Evolutionary conservation across 2,888 invertebrate species (phyloP), one percentile per base, ranked within the genome.

Genomic region (Adela reaumurella): DNA sequence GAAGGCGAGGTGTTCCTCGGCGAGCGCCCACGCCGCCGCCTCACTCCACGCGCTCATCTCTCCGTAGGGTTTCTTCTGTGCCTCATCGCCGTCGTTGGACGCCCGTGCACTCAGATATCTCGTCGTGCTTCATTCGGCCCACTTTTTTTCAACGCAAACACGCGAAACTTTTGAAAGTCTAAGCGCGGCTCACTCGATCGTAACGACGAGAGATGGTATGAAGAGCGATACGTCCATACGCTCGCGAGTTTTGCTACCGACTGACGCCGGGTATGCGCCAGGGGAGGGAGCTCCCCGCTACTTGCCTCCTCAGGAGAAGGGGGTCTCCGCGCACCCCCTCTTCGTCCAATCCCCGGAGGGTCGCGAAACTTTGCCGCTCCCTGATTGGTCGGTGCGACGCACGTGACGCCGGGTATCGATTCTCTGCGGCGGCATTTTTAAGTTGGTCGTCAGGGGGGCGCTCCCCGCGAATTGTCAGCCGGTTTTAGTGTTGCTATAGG

Each of bases 11-110:
- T 72, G 66, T 50, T 76, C 76, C 58, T 76, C 76, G 57, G 70
- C 70, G 74, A 76, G 74, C 62, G 74, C 72, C 55, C 44, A 43
- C 18, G 76, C 62, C 66, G 74, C 68, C 62, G 76, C 76, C 63
- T 76, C 78, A 58, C 74, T 77, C 74, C 76, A 76, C 68, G 74
- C 74, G 67, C 76, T 79, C 78, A 78, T 77, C 56, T 59, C 58
- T 57, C 55, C 56, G 58, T 3, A 48, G 51, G 19, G n/a, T 11
- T 6, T 20, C 28, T n/a, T 17, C 28, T 16, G 24, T 24, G 24
- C 8, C 24, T 35, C 35, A 43, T 19, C 18, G 19, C 43, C 18
- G 19, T 17, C 17, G 17, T 10, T 14, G 35, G 11, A 35, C 35
- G 17, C 41, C 35, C 44, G 45, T n/a, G 42, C 24, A 18, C 19